These are phyloP conservation scores for Paracanthobrama guichenoti DNA, from an alignment of 2,113 vertebrate genomes.

Conservation along the genomic window DNA sequence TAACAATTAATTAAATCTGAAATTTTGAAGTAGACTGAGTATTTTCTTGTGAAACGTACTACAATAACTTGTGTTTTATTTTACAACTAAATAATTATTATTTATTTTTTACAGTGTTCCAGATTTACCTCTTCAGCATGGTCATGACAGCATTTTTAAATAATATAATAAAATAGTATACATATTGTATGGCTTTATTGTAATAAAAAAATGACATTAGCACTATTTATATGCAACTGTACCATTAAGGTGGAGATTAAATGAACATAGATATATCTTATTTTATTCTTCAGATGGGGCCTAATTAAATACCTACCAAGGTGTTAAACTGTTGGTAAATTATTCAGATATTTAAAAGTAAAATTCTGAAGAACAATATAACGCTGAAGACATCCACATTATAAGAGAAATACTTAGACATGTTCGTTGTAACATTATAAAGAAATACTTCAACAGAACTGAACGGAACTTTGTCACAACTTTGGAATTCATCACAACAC, in stretches of 20 bases:
- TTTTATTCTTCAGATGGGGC: neutral
- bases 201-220: neutral
- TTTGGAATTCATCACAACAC: neutral
- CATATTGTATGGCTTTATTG: neutral
- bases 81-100: no score
- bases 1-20: no score
- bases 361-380: neutral
- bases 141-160: neutral
- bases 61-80: no score
- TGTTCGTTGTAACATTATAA: neutral
- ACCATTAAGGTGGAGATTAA: neutral
- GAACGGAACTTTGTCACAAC: no score
- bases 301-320: neutral
- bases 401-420: no score
- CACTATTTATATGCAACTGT: neutral
- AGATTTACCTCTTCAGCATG: neutral
- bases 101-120: no score
- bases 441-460: neutral
- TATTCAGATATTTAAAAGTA: neutral
- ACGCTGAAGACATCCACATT: neutral
- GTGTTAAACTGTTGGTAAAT: neutral
- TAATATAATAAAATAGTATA: neutral
- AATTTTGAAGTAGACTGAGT: no score
- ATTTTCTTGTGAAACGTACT: no score
- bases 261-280: neutral